Conservation (phyloP, 2,113 vertebrate species). For the Pyxicephalus adspersus region DNA sequence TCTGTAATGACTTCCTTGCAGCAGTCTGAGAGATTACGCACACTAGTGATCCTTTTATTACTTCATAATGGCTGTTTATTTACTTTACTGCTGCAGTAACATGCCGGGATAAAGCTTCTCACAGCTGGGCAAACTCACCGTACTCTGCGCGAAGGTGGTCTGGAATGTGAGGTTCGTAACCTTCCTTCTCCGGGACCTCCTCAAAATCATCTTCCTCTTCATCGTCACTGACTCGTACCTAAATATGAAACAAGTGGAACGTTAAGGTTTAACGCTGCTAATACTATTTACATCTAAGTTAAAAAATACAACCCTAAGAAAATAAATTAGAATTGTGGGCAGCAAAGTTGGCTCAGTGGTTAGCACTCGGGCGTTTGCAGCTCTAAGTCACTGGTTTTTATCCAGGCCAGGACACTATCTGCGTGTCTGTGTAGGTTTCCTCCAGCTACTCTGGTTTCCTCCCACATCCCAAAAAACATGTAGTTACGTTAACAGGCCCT, state of each 20-base stretch:
- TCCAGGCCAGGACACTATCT: no score
- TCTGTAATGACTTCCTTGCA: conserved; percentile 68
- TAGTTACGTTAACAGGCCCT: no score
- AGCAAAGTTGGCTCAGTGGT: no score
- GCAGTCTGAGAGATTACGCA: conserved; percentile 70
- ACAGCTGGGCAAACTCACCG: conserved; percentile 83
- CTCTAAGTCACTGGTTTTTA: no score
- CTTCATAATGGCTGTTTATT: conserved; percentile 74
- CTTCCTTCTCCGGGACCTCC: conserved; percentile 96
- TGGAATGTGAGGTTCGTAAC: conserved; percentile 87
- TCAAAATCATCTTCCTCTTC: conserved; percentile 85
- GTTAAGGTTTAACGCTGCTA: no score
- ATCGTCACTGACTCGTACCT: conserved; percentile 73
- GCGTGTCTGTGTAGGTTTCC: no score
- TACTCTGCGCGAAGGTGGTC: conserved; percentile 84
- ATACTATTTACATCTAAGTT: no score
- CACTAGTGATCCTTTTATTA: conserved; percentile 71
- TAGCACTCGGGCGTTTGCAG: no score
- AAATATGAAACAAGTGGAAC: neutral
- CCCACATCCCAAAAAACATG: no score
- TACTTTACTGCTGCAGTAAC: conserved; percentile 64
- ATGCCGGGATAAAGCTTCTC: conserved; percentile 61
- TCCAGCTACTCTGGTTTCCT: no score
- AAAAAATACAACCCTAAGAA: no score
- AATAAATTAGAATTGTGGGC: no score